phyloP scores from a whole-genome alignment of 2,797 vertebrate species.

The Urocyon cinereoargenteus region DNA sequence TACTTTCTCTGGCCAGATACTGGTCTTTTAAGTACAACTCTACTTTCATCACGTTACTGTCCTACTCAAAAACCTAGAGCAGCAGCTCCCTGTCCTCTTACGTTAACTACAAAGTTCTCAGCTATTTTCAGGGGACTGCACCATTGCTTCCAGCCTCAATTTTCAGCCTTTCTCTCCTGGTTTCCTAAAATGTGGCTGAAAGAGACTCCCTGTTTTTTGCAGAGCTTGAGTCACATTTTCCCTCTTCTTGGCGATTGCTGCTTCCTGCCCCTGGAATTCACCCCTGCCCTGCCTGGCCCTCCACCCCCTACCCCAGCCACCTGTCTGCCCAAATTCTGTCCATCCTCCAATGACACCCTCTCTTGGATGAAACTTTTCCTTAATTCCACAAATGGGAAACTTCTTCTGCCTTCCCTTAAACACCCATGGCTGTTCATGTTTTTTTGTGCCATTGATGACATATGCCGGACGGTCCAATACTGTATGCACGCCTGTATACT shows the following conservation, averaged over 20 bases:
- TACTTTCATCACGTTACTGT: slow-evolving; percentile 18
- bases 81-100: not conserved
- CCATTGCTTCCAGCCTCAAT: slow-evolving; percentile 1
- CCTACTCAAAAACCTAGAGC: not conserved
- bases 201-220: not conserved
- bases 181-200: slow-evolving; percentile 48
- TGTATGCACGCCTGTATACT: not conserved
- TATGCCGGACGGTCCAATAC: not conserved
- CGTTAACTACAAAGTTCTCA: slow-evolving; percentile 26
- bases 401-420: slow-evolving; percentile 34
- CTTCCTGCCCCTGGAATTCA: not conserved
- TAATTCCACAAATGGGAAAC: not conserved
- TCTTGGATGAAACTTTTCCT: not conserved
- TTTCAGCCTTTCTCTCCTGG: not conserved
- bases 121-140: not conserved
- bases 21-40: slow-evolving; percentile 41
- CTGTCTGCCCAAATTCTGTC: not conserved
- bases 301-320: not conserved
- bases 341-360: not conserved
- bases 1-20: slow-evolving; percentile 18
- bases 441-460: slow-evolving; percentile 6
- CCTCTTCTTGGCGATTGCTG: not conserved
- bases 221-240: slow-evolving; percentile 32
- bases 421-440: not conserved
- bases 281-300: too few species aligned